These are phyloP conservation scores for Dascyllus trimaculatus DNA, from an alignment of 2,113 vertebrate genomes.

Conservation along the genomic window DNA sequence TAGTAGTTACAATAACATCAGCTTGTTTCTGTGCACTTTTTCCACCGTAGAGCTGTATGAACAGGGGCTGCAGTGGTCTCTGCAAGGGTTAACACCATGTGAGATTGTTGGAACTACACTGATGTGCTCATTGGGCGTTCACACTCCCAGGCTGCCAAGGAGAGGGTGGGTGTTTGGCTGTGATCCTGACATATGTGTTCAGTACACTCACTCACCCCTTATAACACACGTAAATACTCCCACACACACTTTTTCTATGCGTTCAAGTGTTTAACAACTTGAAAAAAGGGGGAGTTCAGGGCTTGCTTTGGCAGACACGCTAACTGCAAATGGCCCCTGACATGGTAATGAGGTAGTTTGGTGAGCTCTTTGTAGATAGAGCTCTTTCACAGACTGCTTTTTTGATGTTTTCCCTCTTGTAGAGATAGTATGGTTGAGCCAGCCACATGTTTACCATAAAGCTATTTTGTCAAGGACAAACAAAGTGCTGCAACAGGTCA, in stretches of 20 bases:
- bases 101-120: conserved; percentile 41
- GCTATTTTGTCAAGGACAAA: conserved; percentile 63
- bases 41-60: neutral
- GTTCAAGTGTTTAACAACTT: conserved; percentile 29
- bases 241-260: conserved; percentile 32
- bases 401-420: conserved; percentile 21
- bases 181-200: conserved; percentile 60
- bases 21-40: conserved; percentile 10
- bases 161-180: conserved; percentile 74
- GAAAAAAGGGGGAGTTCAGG: conserved; percentile 24
- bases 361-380: conserved; percentile 6
- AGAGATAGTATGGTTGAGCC: neutral
- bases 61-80: neutral
- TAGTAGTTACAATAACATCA: conserved; percentile 15
- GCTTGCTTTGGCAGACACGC: conserved; percentile 34
- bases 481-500: conserved; percentile 54
- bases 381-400: neutral
- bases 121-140: conserved; percentile 78
- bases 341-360: conserved; percentile 18
- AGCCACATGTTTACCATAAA: neutral
- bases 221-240: conserved; percentile 45
- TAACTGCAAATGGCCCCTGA: conserved; percentile 41
- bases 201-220: conserved; percentile 57
- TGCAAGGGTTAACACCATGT: conserved; percentile 53
- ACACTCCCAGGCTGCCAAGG: conserved; percentile 59